Percentiles rank a stretch among this genome's conserved stretches.
phyloP scores from a whole-genome alignment of 2,113 vertebrate species.

The Solenodon paradoxus region DNA sequence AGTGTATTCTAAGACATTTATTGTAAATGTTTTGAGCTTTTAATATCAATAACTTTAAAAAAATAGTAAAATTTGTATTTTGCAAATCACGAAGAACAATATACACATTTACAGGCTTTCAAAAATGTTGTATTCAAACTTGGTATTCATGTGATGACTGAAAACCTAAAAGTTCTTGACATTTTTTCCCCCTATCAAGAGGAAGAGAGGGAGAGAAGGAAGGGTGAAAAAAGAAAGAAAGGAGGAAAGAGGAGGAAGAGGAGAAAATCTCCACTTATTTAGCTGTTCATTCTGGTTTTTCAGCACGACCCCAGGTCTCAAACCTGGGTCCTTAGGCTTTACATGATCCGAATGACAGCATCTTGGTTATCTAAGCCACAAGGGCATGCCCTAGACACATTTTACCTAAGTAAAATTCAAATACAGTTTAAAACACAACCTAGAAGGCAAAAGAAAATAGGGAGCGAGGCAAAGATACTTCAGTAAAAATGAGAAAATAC shows the following conservation, averaged over 20 bases:
- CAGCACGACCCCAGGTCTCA: too few relatives aligned
- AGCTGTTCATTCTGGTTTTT: too few relatives aligned
- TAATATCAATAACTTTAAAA: neutral
- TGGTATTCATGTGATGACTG: neutral
- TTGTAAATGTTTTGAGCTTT: neutral
- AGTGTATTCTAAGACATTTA: constrained; percentile 11
- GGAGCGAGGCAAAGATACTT: neutral
- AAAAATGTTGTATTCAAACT: neutral
- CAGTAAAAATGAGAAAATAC: neutral
- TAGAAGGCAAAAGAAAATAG: constrained; percentile 13
- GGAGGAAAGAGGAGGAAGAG: too few relatives aligned
- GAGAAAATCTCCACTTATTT: too few relatives aligned
- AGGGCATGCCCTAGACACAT: too few relatives aligned
- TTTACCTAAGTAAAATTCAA: constrained; percentile 43
- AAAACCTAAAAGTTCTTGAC: constrained; percentile 9
- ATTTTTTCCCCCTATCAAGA: too few relatives aligned
- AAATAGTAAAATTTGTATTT: constrained; percentile 8
- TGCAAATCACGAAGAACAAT: neutral
- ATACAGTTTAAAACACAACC: neutral
- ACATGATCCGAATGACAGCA: too few relatives aligned
- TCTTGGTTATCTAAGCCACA: too few relatives aligned
- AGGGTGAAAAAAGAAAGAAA: too few relatives aligned
- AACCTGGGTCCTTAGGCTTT: too few relatives aligned
- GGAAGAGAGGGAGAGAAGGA: too few relatives aligned
- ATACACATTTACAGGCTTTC: neutral